phyloP scores from a whole-genome alignment of 2,888 invertebrate species.

The Molanna angustata region DNA sequence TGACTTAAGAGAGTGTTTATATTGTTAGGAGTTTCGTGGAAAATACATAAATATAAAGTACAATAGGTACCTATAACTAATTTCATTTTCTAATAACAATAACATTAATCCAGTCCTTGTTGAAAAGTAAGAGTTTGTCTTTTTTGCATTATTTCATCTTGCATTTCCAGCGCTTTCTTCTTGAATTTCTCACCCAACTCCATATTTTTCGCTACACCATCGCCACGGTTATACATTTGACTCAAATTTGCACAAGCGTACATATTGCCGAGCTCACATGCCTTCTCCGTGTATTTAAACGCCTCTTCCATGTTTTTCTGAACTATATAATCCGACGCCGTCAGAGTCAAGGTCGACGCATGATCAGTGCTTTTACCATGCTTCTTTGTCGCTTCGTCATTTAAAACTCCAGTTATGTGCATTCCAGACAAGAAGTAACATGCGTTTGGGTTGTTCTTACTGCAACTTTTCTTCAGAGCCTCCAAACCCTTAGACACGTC shows the following conservation, averaged over 20 bases:
- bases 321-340: conserved; percentile 53
- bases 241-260: conserved; percentile 89
- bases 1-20: no score
- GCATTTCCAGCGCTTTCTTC: conserved; percentile 66
- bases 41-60: no score
- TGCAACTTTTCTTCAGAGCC: conserved; percentile 59
- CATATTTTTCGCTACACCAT: conserved; percentile 73
- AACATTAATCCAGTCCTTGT: conserved; percentile 39
- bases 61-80: no score
- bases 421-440: conserved; percentile 81
- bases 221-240: conserved; percentile 81
- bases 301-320: conserved; percentile 73
- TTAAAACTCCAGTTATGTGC: conserved; percentile 72
- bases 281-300: conserved; percentile 71
- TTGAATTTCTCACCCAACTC: conserved; percentile 72
- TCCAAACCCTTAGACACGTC: conserved; percentile 60
- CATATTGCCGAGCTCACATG: conserved; percentile 81
- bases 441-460: conserved; percentile 59
- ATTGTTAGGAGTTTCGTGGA: no score
- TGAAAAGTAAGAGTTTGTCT: conserved; percentile 52
- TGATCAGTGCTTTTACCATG: not conserved
- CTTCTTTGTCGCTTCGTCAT: conserved; percentile 44
- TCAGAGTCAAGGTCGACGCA: conserved; percentile 32
- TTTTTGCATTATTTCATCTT: conserved; percentile 46
- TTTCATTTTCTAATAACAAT: no score